Evolutionary conservation across 2,797 vertebrate genomes (phyloP), one percentile per base, ranked within the genome.

Genomic region (Syngnathus acus): DNA sequence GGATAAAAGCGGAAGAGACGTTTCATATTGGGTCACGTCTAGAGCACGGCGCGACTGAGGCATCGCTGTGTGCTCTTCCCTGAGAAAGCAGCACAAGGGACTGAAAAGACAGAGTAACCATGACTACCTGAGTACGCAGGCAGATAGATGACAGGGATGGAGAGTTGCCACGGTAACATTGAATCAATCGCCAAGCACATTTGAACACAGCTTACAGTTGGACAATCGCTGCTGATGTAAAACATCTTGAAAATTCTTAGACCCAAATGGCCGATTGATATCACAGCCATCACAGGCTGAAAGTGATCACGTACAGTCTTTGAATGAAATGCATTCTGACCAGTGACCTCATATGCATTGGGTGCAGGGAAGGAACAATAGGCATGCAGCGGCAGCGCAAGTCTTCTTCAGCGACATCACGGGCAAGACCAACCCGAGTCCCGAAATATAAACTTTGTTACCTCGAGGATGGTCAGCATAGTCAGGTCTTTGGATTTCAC

Each of bases 381-480:
- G 2, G 26, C 26, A 26, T 26, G 26, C 26, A 26, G 26, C 26
- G 26, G 26, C 26, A 26, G 26, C 26, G 26, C 26, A 26, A 26
- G 26, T 26, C 26, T 26, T 26, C 26, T 26, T 26, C 26, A 32
- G 26, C 26, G 2, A 32, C 26, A 32, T 32, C 26, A 3, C 26
- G 26, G 26, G 2, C 26, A 32, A 32, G 26, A 3, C 26, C 26
- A 32, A 32, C 26, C 26, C 2, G 26, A 32, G 26, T 32, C 26
- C 26, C 26, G 3, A 32, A 23, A 62, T 23, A 39, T n/a, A 48
- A 51, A 50, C 3, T 5, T 0, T 4, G n/a, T 94, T 94, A 99
- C 97, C 97, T 94, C 97, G 89, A 2, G 95, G 95, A 76, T 99
- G 97, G 86, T 98, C 96, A 39, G 97, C 95, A 87, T 99, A 99